Base-by-base conservation (phyloP, 2,888 invertebrate genomes). In the Hydraecia micacea region DNA sequence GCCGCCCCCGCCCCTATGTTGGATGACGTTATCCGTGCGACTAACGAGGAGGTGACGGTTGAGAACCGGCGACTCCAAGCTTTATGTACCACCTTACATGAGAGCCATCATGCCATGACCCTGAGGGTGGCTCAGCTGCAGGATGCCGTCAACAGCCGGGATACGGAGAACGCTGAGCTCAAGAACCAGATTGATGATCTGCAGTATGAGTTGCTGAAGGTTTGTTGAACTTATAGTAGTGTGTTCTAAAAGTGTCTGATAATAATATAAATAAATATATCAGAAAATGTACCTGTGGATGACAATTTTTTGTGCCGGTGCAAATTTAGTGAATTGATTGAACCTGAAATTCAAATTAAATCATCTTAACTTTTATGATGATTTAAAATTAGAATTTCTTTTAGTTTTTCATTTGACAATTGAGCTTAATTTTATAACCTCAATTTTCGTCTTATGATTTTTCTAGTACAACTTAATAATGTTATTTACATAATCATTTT, bases 171-270 rank as follows among this genome's bases (percentile, higher is more conserved):
- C 83, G 99, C 99, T 0, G 99, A 99, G 94, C 96, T 99, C 74
- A 98, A 99, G 93, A 99, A 99, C 95, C 99, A 99, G 96, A 98
- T 99, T 71, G 99, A 99, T 91, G 99, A 99, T 94, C 95, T 99
- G 74, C 99, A 99, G 93, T 99, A 99, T 91, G 99, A 99, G 92
- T 94, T 99, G 69, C 97, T 98, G 91, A 99, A 99, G 97, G 98
- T 97, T 52, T 42, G 75, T 75, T 18, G 21, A 15, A 28, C 21
- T 39, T 63, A 32, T 49, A 49, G 8, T 49, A 49, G 8, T 52
- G 15, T 69, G 25, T 25, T 25, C 5, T 2, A 15, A 68, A 28
- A 25, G 25, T 25, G 15, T 15, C 5, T 25, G 28, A 32, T 15
- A 1, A 25, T 2, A 49, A 69, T 52, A 6, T 49, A 46, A 46